Evolutionary conservation across 1,140 invertebrate genomes (phyloP), one percentile per base, ranked within the genome.

Genomic region (Batillaria attramentaria): DNA sequence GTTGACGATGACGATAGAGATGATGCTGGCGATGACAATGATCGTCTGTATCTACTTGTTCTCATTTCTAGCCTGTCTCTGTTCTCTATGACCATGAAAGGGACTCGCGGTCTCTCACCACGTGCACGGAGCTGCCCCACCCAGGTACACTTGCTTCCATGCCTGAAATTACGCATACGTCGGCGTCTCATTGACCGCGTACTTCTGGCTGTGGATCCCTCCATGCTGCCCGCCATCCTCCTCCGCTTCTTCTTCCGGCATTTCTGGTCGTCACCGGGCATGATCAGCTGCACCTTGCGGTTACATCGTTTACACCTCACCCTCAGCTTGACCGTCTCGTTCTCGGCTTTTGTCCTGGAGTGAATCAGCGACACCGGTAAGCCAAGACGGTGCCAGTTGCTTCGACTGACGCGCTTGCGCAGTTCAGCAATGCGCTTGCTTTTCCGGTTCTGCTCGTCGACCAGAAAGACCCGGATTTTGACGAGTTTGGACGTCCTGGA

Each of bases 61-160:
- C 39, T 35, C n/a, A n/a, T 35, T 0, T 20, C 31, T 8, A 8
- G 8, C 24, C 37, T 18, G 37, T 18, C 24, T 31, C 31, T 75
- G 35, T 77, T 66, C 43, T 77, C 75, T 10, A 77, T 68, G 62
- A 77, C 75, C 62, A 77, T 77, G 65, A 77, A 77, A 3, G 75
- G 75, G n/a, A 46, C 2, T n/a, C n/a, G n/a, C n/a, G n/a, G n/a
- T n/a, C n/a, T n/a, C 13, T 35, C 37, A 13, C 73, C 50, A 0
- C 18, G 57, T 28, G 31, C 13, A 20, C 73, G 39, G 37, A 4
- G 24, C n/a, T n/a, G 1, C 37, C 37, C 2, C 16, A 75, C 20
- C 2, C 10, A 37, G 35, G 33, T 75, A 57, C 73, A 75, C n/a
- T 75, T 75, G 5, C 41, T 65, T 18, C 41, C 57, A 13, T 35